Evolutionary conservation across 2,888 invertebrate species (phyloP).

Genomic region (Leptinotarsa rubiginosa): DNA sequence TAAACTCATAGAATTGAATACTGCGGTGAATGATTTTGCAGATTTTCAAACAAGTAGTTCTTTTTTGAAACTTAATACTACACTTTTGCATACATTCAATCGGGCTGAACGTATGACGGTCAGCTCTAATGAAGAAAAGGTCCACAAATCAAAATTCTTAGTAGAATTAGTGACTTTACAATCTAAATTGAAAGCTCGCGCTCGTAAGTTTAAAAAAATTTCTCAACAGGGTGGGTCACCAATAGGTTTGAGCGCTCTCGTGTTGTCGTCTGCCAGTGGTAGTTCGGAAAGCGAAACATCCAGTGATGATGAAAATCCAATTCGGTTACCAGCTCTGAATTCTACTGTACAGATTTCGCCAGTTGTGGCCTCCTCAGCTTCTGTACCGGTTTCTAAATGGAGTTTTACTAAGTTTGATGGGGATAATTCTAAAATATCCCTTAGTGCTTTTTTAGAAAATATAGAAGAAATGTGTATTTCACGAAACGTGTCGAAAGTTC

Average conservation of each 20-base stretch:
- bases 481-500: constrained; percentile 10
- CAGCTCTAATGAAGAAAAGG: background rate
- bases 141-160: background rate
- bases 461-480: constrained; percentile 24
- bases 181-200: background rate
- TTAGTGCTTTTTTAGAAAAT: constrained; percentile 16
- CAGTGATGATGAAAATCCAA: background rate
- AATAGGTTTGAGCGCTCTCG: too few relatives aligned
- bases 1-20: too few relatives aligned
- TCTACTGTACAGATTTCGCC: too few relatives aligned
- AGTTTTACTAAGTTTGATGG: background rate
- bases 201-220: background rate
- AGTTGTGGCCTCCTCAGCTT: background rate
- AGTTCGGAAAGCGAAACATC: background rate
- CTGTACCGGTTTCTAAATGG: background rate
- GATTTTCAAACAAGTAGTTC: background rate
- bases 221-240: too few relatives aligned
- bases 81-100: background rate
- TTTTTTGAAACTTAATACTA: background rate
- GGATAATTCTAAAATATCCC: background rate
- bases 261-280: too few relatives aligned
- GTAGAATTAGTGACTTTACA: background rate
- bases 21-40: background rate
- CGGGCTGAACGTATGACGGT: background rate
- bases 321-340: background rate